A percentile compares a stretch with the other conserved stretches of the same genome.
Evolutionary conservation across 2,113 vertebrate species (phyloP).

Genomic region (Gorsachius goisagi): DNA sequence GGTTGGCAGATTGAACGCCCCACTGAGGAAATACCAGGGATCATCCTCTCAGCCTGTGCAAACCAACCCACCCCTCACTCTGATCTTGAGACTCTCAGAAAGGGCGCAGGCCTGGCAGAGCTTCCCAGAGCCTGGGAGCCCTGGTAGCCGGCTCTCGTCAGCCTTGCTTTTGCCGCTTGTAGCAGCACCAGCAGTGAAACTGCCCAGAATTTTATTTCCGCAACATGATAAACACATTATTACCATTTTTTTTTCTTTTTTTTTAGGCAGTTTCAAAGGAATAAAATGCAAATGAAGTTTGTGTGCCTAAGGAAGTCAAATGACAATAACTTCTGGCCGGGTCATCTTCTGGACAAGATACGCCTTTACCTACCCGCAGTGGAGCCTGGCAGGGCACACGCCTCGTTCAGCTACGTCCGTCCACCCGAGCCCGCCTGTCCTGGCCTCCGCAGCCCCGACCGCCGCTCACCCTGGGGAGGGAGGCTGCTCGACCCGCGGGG

Average conservation of each 20-base stretch:
- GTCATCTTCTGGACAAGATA: conserved; percentile 61
- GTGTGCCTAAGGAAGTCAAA: neutral
- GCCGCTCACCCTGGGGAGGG: neutral
- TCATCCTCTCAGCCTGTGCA: neutral
- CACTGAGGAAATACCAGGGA: too few relatives aligned
- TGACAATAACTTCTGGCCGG: conserved; percentile 56
- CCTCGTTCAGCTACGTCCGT: neutral
- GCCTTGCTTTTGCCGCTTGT: neutral
- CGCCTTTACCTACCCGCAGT: neutral
- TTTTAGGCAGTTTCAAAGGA: neutral
- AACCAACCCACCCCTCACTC: neutral
- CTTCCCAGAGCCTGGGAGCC: neutral
- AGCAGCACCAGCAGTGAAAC: neutral
- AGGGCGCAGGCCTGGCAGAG: neutral
- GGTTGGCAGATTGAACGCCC: neutral
- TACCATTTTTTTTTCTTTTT: neutral
- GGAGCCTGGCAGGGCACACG: neutral
- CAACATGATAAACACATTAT: neutral
- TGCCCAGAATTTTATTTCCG: neutral
- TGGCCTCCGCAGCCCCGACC: neutral
- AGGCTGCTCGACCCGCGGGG: neutral
- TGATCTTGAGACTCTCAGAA: neutral
- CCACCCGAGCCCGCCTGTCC: neutral
- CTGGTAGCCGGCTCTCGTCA: neutral
- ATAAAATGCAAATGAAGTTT: neutral